Evolutionary conservation across 1,140 invertebrate species (phyloP).

Genomic region (Zaprionus vittiger): DNA sequence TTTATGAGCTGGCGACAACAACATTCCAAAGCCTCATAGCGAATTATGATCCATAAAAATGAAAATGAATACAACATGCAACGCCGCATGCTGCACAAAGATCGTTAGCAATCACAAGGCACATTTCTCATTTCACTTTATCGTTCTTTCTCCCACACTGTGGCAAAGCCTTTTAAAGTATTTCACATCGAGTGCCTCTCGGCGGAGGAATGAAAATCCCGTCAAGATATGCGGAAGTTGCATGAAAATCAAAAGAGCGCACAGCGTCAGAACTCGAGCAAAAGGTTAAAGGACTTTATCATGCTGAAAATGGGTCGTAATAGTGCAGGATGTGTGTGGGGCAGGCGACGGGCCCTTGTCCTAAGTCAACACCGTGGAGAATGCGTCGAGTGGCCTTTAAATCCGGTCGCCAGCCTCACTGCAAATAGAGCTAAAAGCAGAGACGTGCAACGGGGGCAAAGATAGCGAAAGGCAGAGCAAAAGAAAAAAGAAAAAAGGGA

Average conservation of each 20-base stretch:
- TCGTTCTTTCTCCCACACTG: not conserved
- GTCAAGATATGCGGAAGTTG: slow-evolving; percentile 62
- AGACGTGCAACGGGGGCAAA: not conserved
- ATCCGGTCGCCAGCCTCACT: slow-evolving; percentile 23
- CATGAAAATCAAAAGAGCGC: slow-evolving; percentile 29
- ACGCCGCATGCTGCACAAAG: not conserved
- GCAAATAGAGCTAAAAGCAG: not conserved
- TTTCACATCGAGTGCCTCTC: slow-evolving; percentile 42
- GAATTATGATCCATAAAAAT: slow-evolving; percentile 4
- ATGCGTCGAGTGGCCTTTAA: slow-evolving; percentile 49
- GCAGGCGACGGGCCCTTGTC: not conserved
- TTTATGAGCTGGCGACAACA: slow-evolving; percentile 37
- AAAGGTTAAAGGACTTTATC: slow-evolving; percentile 69
- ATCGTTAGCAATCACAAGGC: not conserved
- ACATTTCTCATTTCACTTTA: not conserved
- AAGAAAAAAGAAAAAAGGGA: not conserved
- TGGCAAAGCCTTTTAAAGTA: slow-evolving; percentile 32
- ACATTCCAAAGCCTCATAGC: not conserved
- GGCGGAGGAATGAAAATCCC: slow-evolving; percentile 18
- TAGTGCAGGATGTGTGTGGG: not conserved
- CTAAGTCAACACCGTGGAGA: slow-evolving; percentile 24
- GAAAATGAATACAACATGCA: slow-evolving; percentile 2
- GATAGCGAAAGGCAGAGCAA: not conserved
- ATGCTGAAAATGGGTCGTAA: slow-evolving; percentile 14
- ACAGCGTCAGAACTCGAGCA: slow-evolving; percentile 49